These are phyloP conservation scores for Neodiprion lecontei DNA, from an alignment of 1,140 invertebrate species.

Conservation along the genomic window DNA sequence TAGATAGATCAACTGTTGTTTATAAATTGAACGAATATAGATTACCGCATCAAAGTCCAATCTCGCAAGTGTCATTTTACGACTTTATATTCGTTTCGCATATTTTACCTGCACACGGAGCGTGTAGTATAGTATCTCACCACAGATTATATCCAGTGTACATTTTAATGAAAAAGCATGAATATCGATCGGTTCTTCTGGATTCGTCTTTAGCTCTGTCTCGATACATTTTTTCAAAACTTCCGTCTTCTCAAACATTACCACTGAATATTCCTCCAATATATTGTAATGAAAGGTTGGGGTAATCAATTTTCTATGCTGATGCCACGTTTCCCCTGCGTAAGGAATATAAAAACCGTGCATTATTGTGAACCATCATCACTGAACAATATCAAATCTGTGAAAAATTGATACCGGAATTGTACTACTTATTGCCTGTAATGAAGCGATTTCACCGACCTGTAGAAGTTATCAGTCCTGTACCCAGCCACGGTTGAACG, in stretches of 20 bases:
- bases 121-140: constrained; percentile 57
- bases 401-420: background rate
- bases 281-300: constrained; percentile 91
- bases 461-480: constrained; percentile 70
- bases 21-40: background rate
- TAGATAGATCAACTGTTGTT: background rate
- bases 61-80: background rate
- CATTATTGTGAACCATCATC: background rate
- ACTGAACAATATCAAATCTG: background rate
- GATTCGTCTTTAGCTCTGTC: constrained; percentile 48
- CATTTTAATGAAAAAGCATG: constrained; percentile 71
- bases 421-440: too few relatives aligned
- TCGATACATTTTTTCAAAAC: constrained; percentile 65
- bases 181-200: constrained; percentile 65
- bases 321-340: constrained; percentile 76
- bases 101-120: background rate
- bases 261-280: constrained; percentile 76
- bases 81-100: background rate
- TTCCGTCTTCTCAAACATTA: constrained; percentile 77
- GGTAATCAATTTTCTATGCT: constrained; percentile 79
- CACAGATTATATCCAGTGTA: constrained; percentile 83
- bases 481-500: constrained; percentile 72
- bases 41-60: background rate
- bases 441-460: constrained; percentile 47
- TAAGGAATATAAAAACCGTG: background rate